Base-by-base conservation (phyloP, 2,888 invertebrate species). In the Dynastes tityus region DNA sequence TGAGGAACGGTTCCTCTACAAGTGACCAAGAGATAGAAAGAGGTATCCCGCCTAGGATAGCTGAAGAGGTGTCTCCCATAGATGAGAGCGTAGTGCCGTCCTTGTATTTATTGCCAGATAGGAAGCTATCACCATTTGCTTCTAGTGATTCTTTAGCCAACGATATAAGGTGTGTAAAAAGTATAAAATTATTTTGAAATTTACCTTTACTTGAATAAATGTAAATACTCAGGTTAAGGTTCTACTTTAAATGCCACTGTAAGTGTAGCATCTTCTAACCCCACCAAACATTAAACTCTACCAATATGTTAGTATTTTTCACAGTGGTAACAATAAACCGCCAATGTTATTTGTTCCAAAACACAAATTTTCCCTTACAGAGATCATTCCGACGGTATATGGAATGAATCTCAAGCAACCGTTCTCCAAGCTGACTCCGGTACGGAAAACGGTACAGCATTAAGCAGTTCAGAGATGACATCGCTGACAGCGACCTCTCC, bases 401-500 rank as follows among this genome's bases (percentile, higher is more conserved):
- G 96, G 96, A 96, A 96, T 89, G 96, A 96, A 89, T 96, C 96
- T 11, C 96, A 96, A 89, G 94, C 94, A 8, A 96, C 96, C 0
- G 95, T 96, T 16, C 90, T 95, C 51, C 95, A 94, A 89, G 92
- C 92, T 0, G 95, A 95, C 85, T 93, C 93, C 16, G 92, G 92
- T 61, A 92, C 92, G 16, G 92, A 92, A 84, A 92, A 92, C 87
- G 92, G 92, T 58, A 92, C 92, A 1, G 91, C 91, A 0, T 88
- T 92, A 76, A 90, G 89, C 81, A 89, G 89, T 82, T 90, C 90
- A 3, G 90, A 90, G 81, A 85, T 90, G 84, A 84, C 85, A 49
- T 87, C 88, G 75, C 67, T 82, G 71, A 88, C 89, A 2, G 83
- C 89, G n/a, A 86, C 88, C 73, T 91, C 92, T 53, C 90, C 92